Base-by-base conservation (phyloP, 2,888 invertebrate species). In the Morinoia aosen region DNA sequence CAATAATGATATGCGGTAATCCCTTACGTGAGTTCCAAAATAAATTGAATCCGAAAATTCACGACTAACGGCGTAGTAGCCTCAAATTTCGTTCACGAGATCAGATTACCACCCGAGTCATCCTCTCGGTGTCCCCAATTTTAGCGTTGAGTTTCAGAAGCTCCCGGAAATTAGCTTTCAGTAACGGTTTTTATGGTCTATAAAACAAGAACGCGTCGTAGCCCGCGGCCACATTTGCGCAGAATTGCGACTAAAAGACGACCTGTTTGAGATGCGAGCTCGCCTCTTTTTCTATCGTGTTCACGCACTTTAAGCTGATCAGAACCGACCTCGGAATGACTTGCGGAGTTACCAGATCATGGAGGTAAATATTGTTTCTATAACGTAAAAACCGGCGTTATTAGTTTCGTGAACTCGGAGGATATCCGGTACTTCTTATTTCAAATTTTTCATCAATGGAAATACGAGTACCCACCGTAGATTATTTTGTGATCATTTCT, bases 131-230 rank as follows among this genome's bases (percentile, higher is more conserved):
- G 48, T 93, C 93, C 93, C 93, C 93, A 93, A 93, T 93, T 93
- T 93, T 57, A 93, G 93, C 57, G 93, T 93, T 93, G 93, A 93
- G 93, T 93, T 93, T 93, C 57, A 48, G 57, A 93, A 33, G 58
- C 93, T 33, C 93, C 93, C 93, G 93, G 93, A 93, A 93, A 93
- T 93, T 93, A 93, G 93, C 93, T 93, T 93, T 93, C 93, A 93
- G 93, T 93, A 93, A 93, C 93, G 93, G 93, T 93, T 93, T 93
- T 93, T 93, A 93, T 93, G 93, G 93, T 93, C 93, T 93, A 93
- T 93, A 93, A 93, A 93, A 93, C 93, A 93, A 93, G 93, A 93
- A 93, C 93, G 58, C 93, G 93, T 33, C 93, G 57, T 93, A 93
- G 93, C 93, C 93, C 19, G 57, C 93, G 93, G 57, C 93, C 93